Evolutionary conservation across 2,113 vertebrate species (phyloP).

Genomic region (Urocynchramus pylzowi): DNA sequence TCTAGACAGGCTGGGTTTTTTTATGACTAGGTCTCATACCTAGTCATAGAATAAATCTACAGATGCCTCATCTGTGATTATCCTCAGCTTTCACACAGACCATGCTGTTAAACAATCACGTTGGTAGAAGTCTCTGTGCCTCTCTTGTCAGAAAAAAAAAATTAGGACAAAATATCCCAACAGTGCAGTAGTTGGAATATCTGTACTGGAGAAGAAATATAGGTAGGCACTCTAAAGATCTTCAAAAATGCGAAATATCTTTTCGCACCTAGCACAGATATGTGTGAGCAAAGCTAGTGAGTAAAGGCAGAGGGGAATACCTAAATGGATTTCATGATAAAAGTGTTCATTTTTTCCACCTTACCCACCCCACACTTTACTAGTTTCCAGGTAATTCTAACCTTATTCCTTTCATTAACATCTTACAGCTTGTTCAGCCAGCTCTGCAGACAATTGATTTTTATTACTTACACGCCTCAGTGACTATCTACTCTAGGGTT

Average conservation of each 20-base stretch:
- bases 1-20: background rate
- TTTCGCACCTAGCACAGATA: background rate
- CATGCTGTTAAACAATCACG: background rate
- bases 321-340: background rate
- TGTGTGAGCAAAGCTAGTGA: background rate
- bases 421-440: slow-evolving; percentile 46
- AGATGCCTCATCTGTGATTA: background rate
- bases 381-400: slow-evolving; percentile 44
- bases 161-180: background rate
- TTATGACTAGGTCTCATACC: background rate
- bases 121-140: background rate
- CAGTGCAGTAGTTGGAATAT: background rate
- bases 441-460: slow-evolving; percentile 52
- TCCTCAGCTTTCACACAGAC: background rate
- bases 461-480: slow-evolving; percentile 9
- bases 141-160: background rate
- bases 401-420: slow-evolving; percentile 47
- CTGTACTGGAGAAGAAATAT: background rate
- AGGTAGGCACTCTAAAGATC: background rate
- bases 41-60: background rate
- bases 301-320: background rate
- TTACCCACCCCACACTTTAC: background rate
- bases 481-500: background rate
- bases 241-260: background rate
- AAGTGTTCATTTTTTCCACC: background rate